These are phyloP conservation scores for Dipodomys spectabilis DNA, from an alignment of 2,113 vertebrate species.

Conservation along the genomic window DNA sequence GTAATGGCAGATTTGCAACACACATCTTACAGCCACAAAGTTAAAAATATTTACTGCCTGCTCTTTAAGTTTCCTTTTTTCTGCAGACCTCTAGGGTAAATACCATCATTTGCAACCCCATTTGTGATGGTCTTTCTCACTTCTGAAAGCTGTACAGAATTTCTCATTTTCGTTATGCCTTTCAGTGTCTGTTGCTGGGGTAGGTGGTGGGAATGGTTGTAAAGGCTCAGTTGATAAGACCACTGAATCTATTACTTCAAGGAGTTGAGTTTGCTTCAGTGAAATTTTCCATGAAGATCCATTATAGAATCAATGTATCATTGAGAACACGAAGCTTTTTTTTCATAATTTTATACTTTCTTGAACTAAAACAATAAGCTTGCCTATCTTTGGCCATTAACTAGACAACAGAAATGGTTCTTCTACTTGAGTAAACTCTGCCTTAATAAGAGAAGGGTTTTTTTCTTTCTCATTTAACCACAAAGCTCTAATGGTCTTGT, in stretches of 20 bases:
- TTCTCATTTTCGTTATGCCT: not conserved
- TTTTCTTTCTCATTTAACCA: constrained; percentile 59
- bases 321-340: constrained; percentile 2
- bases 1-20: not conserved
- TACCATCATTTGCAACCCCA: not conserved
- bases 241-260: not conserved
- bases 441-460: constrained; percentile 11
- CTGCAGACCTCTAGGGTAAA: not conserved
- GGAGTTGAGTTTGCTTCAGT: not conserved
- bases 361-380: not conserved
- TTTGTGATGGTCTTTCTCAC: not conserved
- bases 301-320: not conserved
- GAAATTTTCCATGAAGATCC: not conserved
- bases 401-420: not conserved
- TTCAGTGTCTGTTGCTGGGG: no score
- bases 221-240: not conserved
- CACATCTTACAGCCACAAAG: not conserved
- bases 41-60: constrained; percentile 39
- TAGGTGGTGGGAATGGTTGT: not conserved
- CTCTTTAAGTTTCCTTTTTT: not conserved
- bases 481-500: constrained; percentile 52
- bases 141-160: not conserved
- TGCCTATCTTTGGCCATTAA: constrained; percentile 12
- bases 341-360: not conserved
- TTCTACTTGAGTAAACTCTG: constrained; percentile 50